Evolutionary conservation across 2,797 vertebrate species (phyloP).

Genomic region (Dendrocincla tyrannina): DNA sequence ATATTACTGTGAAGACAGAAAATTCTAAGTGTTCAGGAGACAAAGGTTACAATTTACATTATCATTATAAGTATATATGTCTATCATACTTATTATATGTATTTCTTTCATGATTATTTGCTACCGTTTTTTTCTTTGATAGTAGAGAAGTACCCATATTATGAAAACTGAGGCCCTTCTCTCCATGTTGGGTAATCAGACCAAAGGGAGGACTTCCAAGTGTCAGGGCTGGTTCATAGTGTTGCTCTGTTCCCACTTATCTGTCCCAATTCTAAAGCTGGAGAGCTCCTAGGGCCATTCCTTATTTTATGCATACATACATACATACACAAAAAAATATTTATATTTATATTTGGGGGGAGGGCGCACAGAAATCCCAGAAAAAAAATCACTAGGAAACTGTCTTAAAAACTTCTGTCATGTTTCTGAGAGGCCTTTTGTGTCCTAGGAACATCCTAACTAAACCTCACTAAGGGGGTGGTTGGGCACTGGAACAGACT

Average conservation of each 20-base stretch:
- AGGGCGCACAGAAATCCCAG: not conserved
- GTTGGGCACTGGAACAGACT: not conserved
- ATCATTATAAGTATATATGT: not conserved
- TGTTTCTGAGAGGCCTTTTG: not conserved
- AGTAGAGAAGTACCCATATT: not conserved
- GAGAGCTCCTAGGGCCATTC: not conserved
- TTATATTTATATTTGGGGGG: accelerated
- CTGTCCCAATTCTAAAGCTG: not conserved
- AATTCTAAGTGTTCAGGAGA: not conserved
- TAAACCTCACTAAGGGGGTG: not conserved
- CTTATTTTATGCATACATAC: too few relatives aligned
- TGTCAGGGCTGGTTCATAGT: not conserved
- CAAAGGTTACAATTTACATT: not conserved
- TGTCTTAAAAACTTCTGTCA: not conserved
- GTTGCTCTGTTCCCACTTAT: not conserved
- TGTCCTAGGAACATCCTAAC: not conserved
- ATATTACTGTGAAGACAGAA: not conserved
- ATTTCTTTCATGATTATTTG: not conserved
- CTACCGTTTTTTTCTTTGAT: too few relatives aligned
- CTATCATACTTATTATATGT: not conserved
- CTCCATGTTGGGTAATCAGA: not conserved
- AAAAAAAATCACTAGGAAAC: not conserved
- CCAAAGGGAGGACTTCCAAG: not conserved
- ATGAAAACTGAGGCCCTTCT: not conserved
- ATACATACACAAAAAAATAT: too few relatives aligned